Evolutionary conservation across 2,113 vertebrate genomes (phyloP), one percentile per base, ranked within the genome.

Genomic region (Numida meleagris): DNA sequence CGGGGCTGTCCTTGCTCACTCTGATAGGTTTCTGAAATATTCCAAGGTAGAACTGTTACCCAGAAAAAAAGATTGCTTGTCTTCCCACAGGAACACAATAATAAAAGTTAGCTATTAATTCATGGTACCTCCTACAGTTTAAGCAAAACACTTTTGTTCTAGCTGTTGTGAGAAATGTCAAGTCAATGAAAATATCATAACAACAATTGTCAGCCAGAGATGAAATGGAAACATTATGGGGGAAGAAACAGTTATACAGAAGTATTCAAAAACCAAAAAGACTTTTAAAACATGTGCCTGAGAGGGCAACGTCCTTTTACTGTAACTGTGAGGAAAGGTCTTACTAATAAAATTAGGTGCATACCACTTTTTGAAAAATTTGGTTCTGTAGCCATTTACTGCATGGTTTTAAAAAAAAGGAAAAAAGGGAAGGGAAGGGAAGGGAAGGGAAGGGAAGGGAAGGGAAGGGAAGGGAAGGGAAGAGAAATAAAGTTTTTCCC

Each of bases 1-100:
- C 96, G 85, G 88, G 77, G 50, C 94, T 95, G 78, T 79, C 94
- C 94, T 95, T 93, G 83, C 78, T 90, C 94, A 33, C 67, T 94
- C 89, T 79, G 65, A 81, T 91, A 59, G 42, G 80, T 86, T 89
- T 95, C 88, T 96, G 88, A 97, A 96, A 97, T 91, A 94, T 91
- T 97, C 94, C 88, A 92, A 95, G 88, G 94, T 97, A 76, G 96
- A 97, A 96, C 96, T 95, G 94, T 91, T 82, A 96, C 88, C 97
- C 96, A 95, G 89, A 90, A 92, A 46, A 91, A 89, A 71, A 88
- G 16, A 94, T 87, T 31, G 82, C 59, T 96, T 96, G 75, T 94
- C 95, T 95, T 96, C 90, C 88, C 75, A 65, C 34, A 24, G 88
- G 88, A 97, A 95, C 83, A 97, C 25, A 83, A 59, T 89, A 93